Base-by-base conservation (phyloP, 2,888 invertebrate genomes). In the Papilio elwesi region DNA sequence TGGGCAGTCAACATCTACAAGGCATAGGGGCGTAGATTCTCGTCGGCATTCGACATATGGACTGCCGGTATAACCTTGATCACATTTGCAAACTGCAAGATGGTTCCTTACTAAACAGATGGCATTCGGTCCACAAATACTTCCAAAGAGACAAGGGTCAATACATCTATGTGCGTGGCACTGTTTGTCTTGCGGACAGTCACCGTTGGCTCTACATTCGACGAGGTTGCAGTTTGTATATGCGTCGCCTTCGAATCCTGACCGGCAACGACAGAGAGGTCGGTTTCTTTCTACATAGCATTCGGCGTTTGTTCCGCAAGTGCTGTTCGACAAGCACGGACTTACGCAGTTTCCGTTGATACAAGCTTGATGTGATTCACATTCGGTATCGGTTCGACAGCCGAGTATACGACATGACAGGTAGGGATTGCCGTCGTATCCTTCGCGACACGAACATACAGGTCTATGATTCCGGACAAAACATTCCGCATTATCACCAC, bases 371-470 rank as follows among this genome's bases (percentile, higher is more conserved):
- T 96, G 96, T 6, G 96, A 95, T 78, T 96, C 96, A 85, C 98
- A 98, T 85, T 98, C 98, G 0, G 96, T 96, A 84, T 98, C 96
- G 9, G 95, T 95, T 75, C 96, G 95, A 85, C 98, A 98, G 55
- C 98, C 98, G 51, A 97, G 96, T 36, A 96, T 94, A 80, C 95
- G 95, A 85, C 98, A 98, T 66, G 95, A 95, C 49, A 96, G 95
- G 83, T 98, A 96, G 4, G 98, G 98, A 90, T 98, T 97, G 63
- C 98, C 98, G 83, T 97, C 97, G 83, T 95, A 97, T 49, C 97
- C 98, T 81, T 96, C 95, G 80, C 95, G 95, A 85, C 98, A 98
- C 5, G 97, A 97, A 86, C 98, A 98, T 52, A 97, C 95, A 2
- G 98, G 98, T 75, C 97, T 95, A 85, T 98, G 98, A 80, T 97